A percentile compares a stretch with the other conserved stretches of the same genome.
phyloP scores from a whole-genome alignment of 2,797 vertebrate genomes.

The Mus minutoides region DNA sequence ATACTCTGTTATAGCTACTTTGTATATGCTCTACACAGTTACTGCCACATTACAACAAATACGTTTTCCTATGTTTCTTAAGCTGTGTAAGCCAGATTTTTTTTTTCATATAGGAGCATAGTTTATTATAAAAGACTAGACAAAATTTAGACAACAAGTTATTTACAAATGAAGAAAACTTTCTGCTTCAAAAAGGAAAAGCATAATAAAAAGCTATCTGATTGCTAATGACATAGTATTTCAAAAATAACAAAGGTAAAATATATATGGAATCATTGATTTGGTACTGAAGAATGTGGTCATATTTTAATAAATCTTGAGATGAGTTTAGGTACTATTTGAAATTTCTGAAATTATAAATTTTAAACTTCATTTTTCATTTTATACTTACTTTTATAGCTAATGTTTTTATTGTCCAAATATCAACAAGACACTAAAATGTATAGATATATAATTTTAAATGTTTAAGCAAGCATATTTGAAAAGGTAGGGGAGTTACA shows the following conservation, averaged over 20 bases:
- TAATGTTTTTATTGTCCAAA: background rate
- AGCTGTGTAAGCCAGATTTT: background rate
- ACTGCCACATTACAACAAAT: background rate
- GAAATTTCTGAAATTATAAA: background rate
- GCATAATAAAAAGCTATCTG: constrained; percentile 6
- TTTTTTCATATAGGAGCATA: constrained; percentile 86
- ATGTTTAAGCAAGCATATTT: background rate
- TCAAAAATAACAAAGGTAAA: constrained; percentile 77
- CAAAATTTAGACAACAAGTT: constrained; percentile 91
- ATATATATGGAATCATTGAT: constrained; percentile 76
- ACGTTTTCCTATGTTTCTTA: background rate
- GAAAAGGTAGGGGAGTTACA: background rate
- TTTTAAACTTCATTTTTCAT: background rate
- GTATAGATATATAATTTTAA: background rate
- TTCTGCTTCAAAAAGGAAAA: constrained; percentile 76
- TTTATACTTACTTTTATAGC: background rate
- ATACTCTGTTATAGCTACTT: background rate
- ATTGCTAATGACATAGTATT: constrained; percentile 65
- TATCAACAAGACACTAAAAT: background rate
- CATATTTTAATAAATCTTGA: background rate
- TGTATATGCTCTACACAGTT: background rate
- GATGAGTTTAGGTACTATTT: background rate
- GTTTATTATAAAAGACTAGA: constrained; percentile 96
- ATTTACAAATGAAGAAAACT: constrained; percentile 89
- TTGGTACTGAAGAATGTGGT: constrained; percentile 42